Conservation (phyloP, 2,888 invertebrate genomes). For the Aelia acuminata region DNA sequence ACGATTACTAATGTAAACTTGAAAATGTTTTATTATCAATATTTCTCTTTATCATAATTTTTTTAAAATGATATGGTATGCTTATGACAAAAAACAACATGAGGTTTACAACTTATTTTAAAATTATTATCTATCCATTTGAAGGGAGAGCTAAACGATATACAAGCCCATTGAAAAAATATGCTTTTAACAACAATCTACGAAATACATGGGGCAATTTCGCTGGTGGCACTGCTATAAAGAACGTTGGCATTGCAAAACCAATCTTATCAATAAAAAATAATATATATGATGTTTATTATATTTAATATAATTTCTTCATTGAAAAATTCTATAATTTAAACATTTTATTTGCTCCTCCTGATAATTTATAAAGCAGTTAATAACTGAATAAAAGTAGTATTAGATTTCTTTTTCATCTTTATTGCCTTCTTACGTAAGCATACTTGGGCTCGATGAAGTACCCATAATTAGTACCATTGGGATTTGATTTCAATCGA, state of each 20-base stretch:
- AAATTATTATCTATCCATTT: neutral
- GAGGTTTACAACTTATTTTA: neutral
- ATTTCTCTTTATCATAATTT: conserved; percentile 35
- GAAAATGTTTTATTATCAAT: conserved; percentile 32
- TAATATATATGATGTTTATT: neutral
- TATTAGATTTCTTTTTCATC: no score
- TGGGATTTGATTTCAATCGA: no score
- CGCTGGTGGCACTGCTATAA: neutral
- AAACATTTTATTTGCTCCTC: neutral
- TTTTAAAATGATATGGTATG: conserved; percentile 39
- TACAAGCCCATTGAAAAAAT: conserved; percentile 46
- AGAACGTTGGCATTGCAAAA: conserved; percentile 7
- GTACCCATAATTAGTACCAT: no score
- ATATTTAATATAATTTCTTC: neutral
- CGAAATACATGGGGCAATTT: neutral
- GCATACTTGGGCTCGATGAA: no score
- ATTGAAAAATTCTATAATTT: neutral
- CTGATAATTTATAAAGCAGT: neutral
- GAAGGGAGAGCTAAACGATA: neutral
- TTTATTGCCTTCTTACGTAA: no score
- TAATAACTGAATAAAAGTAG: no score
- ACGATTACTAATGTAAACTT: conserved; percentile 36
- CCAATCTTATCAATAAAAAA: neutral
- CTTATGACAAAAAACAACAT: neutral
- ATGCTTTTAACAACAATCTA: conserved; percentile 42